A percentile compares a stretch with the other conserved stretches of the same genome.
phyloP scores from a whole-genome alignment of 64 coral and sea anemone genomes.

The Pachyseris speciosa region DNA sequence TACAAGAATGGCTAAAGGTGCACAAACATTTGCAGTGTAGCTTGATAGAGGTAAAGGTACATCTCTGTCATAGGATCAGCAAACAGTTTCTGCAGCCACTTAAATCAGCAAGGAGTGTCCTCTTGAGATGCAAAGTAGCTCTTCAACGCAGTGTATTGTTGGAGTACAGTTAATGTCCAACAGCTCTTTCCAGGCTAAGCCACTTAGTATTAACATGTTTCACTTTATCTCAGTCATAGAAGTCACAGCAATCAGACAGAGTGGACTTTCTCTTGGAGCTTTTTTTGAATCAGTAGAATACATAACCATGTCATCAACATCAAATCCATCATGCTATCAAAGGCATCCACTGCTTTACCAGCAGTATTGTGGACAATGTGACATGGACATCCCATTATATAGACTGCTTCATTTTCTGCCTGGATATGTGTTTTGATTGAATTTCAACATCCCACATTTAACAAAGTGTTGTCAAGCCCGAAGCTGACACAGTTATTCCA shows the following conservation, averaged over 20 bases:
- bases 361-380: constrained; percentile 63
- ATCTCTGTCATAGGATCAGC: constrained; percentile 47
- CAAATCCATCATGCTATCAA: constrained; percentile 36
- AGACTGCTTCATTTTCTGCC: constrained; percentile 48
- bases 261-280: constrained; percentile 46
- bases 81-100: constrained; percentile 53
- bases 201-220: constrained; percentile 62
- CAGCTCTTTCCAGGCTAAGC: constrained; percentile 68
- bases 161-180: constrained; percentile 54
- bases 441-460: constrained; percentile 59
- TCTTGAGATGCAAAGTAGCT: constrained; percentile 69
- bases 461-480: constrained; percentile 60
- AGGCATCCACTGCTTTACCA: constrained; percentile 60
- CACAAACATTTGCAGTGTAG: constrained; percentile 30
- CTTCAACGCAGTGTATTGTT: constrained; percentile 49
- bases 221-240: constrained; percentile 56
- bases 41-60: constrained; percentile 57
- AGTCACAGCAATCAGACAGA: constrained; percentile 40
- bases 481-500: constrained; percentile 28
- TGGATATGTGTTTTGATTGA: constrained; percentile 66
- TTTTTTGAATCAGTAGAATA: constrained; percentile 59
- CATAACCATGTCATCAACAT: constrained; percentile 56
- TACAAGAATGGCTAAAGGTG: constrained; percentile 37
- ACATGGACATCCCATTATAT: constrained; percentile 60
- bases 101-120: constrained; percentile 38